Evolutionary conservation across 1,140 invertebrate species (phyloP).

Genomic region (Pantala flavescens): DNA sequence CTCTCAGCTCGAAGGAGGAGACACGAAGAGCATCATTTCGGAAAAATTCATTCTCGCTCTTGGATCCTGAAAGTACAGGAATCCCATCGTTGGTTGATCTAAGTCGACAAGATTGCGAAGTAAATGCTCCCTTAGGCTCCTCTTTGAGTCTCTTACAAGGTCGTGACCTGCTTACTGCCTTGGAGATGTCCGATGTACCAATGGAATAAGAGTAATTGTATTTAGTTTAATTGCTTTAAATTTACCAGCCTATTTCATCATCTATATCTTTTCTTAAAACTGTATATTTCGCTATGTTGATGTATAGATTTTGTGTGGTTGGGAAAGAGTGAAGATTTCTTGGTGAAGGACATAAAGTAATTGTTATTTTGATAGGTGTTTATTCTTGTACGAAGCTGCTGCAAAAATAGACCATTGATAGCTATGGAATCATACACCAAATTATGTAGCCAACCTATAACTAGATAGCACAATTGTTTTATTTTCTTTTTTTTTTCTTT

Average conservation of each 20-base stretch:
- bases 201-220: constrained; percentile 1
- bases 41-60: constrained; percentile 33
- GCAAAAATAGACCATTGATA: neutral
- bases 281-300: neutral
- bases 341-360: neutral
- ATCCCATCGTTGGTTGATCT: constrained; percentile 39
- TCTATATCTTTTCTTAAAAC: neutral
- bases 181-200: constrained; percentile 30
- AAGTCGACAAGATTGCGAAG: constrained; percentile 43
- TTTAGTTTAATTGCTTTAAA: constrained; percentile 8
- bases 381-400: neutral
- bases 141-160: constrained; percentile 36
- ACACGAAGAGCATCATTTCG: constrained; percentile 23
- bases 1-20: neutral
- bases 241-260: neutral
- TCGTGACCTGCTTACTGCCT: constrained; percentile 39
- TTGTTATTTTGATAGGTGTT: neutral
- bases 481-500: neutral
- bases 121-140: constrained; percentile 41
- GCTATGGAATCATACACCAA: neutral
- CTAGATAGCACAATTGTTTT: constrained; percentile 10
- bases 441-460: neutral
- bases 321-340: neutral
- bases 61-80: constrained; percentile 31
- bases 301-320: neutral